A percentile compares a stretch with the other conserved stretches of the same genome.
These are phyloP conservation scores for Jacana jacana DNA, from an alignment of 2,113 vertebrate genomes.

Conservation along the genomic window DNA sequence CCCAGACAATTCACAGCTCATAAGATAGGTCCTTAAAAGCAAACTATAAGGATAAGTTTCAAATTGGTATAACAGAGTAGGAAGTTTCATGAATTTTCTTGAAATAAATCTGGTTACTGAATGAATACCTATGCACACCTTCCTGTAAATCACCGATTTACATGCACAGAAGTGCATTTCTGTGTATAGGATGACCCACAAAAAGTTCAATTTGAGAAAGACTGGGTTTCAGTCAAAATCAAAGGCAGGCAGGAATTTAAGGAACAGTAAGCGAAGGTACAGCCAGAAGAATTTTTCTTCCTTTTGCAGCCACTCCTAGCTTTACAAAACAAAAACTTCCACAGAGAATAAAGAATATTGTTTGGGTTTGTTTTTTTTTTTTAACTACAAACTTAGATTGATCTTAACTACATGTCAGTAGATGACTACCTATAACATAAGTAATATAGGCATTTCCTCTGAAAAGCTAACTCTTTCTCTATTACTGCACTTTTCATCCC, in stretches of 20 bases:
- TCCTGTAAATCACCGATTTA: neutral
- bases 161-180: neutral
- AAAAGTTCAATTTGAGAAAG: neutral
- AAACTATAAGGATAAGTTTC: neutral
- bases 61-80: neutral
- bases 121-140: neutral
- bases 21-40: neutral
- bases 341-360: neutral
- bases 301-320: neutral
- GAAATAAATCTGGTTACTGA: neutral
- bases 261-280: neutral
- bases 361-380: neutral
- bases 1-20: neutral
- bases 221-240: neutral
- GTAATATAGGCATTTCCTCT: neutral
- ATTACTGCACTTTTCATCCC: neutral
- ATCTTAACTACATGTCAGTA: neutral
- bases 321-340: neutral
- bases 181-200: fast-evolving
- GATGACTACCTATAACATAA: neutral
- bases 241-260: neutral
- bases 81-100: neutral
- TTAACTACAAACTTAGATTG: neutral
- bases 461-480: neutral
- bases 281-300: neutral